Evolutionary conservation across 2,888 invertebrate species (phyloP).

Genomic region (Xanthia togata): DNA sequence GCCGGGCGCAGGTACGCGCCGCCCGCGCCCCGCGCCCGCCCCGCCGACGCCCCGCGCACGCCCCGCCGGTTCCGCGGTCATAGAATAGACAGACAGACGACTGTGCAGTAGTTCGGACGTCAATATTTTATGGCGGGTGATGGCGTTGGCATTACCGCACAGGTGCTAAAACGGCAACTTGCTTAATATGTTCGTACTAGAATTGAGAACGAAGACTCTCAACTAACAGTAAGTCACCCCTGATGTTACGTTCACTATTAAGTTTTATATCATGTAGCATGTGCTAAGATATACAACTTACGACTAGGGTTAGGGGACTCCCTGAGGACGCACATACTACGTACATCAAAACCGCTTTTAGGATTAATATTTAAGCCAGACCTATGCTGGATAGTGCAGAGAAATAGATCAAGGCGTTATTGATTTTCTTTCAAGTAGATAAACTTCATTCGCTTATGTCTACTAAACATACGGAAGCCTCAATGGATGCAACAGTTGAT

Average conservation of each 20-base stretch:
- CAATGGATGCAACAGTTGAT: conserved; percentile 60
- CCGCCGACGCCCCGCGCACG: conserved; percentile 67
- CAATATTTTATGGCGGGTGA: conserved; percentile 66
- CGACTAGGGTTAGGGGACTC: conserved; percentile 33
- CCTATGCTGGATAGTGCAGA: conserved; percentile 11
- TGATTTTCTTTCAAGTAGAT: conserved; percentile 10
- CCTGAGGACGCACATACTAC: conserved; percentile 30
- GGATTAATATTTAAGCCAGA: conserved; percentile 37
- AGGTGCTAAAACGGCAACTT: conserved; percentile 58
- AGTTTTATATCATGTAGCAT: conserved; percentile 49
- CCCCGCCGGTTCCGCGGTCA: conserved; percentile 73
- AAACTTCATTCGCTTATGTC: conserved; percentile 4
- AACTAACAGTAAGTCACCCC: conserved; percentile 37
- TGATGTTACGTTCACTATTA: conserved; percentile 28
- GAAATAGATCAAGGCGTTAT: conserved; percentile 27
- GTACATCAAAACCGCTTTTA: conserved; percentile 37
- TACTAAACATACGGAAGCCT: conserved; percentile 16
- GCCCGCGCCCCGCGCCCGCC: conserved; percentile 71
- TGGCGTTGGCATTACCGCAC: conserved; percentile 56
- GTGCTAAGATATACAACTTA: conserved; percentile 51
- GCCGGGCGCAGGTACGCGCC: conserved; percentile 85
- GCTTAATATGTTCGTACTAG: conserved; percentile 40
- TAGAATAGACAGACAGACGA: conserved; percentile 76
- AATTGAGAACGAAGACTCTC: conserved; percentile 38
- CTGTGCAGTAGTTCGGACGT: conserved; percentile 66